phyloP scores from a whole-genome alignment of 2,888 invertebrate genomes.

The Stictocephala bisonia region DNA sequence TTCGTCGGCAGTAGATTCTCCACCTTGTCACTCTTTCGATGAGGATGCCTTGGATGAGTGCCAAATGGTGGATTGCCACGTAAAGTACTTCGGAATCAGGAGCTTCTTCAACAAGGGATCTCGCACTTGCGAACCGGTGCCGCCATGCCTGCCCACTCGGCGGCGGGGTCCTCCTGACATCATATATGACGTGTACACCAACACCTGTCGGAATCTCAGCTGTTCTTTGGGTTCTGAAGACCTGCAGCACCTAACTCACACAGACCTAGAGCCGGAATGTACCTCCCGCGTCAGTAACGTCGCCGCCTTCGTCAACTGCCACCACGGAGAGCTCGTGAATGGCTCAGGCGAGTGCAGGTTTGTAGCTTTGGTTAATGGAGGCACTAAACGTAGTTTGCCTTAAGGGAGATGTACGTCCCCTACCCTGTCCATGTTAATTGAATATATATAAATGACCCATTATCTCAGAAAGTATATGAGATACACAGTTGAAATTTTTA shows the following conservation, averaged over 20 bases:
- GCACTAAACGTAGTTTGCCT: too few species aligned
- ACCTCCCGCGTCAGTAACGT: background rate
- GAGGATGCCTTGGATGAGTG: constrained; percentile 8
- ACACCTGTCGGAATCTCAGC: background rate
- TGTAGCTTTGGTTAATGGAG: too few species aligned
- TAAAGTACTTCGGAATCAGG: constrained; percentile 28
- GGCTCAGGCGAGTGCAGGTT: constrained; percentile 2
- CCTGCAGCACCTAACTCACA: constrained; percentile 17
- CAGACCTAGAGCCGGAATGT: constrained; percentile 25
- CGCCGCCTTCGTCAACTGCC: constrained; percentile 1
- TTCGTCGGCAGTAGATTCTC: background rate
- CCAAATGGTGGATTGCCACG: constrained; percentile 28
- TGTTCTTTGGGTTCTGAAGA: background rate
- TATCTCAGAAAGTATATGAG: too few species aligned
- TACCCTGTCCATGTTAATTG: too few species aligned
- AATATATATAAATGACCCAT: too few species aligned
- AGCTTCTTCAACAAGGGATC: constrained; percentile 23
- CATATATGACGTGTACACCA: constrained; percentile 9
- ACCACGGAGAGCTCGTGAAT: constrained; percentile 1
- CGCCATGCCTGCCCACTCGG: background rate
- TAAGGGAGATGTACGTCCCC: too few species aligned
- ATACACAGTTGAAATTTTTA: too few species aligned
- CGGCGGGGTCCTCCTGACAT: constrained; percentile 2
- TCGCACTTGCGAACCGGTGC: constrained; percentile 7
- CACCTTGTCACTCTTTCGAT: constrained; percentile 8